phyloP scores from a whole-genome alignment of 2,888 invertebrate genomes.

The Baronia brevicornis region DNA sequence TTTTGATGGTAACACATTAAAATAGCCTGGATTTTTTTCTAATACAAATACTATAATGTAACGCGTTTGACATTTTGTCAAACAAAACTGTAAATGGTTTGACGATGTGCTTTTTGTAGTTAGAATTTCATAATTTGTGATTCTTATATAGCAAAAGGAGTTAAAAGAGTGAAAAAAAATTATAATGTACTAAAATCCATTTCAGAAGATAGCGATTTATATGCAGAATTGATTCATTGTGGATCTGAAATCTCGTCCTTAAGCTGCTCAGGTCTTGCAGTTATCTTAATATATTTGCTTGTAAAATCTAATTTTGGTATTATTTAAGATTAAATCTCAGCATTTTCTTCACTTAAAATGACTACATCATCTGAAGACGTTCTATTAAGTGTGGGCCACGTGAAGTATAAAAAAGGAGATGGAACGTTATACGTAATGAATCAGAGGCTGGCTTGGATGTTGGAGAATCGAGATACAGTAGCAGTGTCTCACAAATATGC shows the following conservation, averaged over 20 bases:
- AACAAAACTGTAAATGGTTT: constrained; percentile 53
- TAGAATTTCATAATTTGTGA: constrained; percentile 39
- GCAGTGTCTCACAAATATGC: constrained; percentile 95
- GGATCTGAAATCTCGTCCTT: constrained; percentile 4
- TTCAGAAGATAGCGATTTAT: constrained; percentile 4
- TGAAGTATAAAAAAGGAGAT: constrained; percentile 96
- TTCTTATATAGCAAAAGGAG: constrained; percentile 32
- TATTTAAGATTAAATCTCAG: constrained; percentile 9
- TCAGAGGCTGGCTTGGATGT: constrained; percentile 96
- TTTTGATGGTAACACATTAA: too few relatives aligned
- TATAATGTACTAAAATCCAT: constrained; percentile 1
- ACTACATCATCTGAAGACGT: constrained; percentile 96
- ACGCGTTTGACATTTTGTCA: constrained; percentile 41
- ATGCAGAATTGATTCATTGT: constrained; percentile 2
- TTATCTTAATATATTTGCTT: constrained; percentile 12
- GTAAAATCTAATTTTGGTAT: constrained; percentile 11
- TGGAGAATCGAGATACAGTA: constrained; percentile 93
- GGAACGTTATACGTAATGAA: constrained; percentile 97
- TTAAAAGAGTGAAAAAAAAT: constrained; percentile 9
- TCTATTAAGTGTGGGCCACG: constrained; percentile 91
- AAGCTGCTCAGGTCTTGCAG: constrained; percentile 6
- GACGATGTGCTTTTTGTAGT: constrained; percentile 51
- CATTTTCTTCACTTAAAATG: constrained; percentile 60
- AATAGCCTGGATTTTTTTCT: too few relatives aligned
- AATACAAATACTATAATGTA: too few relatives aligned